These are phyloP conservation scores for Pocillopora verrucosa DNA, from an alignment of 64 coral and sea anemone species.

Conservation along the genomic window DNA sequence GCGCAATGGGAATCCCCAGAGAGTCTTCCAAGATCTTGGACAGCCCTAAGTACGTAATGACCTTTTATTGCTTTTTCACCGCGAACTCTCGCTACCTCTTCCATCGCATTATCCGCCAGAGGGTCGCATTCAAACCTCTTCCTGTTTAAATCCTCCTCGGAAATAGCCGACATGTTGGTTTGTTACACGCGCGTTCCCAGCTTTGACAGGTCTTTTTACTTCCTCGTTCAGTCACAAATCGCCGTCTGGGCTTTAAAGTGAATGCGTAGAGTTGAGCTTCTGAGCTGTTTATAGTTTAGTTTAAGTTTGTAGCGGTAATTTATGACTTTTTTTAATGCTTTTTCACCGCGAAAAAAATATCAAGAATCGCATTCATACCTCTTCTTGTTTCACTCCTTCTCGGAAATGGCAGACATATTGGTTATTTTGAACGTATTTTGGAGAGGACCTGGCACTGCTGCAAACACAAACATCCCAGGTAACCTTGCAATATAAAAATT, in stretches of 20 bases:
- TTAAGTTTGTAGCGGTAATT: not conserved
- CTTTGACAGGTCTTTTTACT: too few relatives aligned
- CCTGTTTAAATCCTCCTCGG: not conserved
- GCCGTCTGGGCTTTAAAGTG: too few relatives aligned
- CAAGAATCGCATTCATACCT: constrained; percentile 27
- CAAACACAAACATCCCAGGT: not conserved
- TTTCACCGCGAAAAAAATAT: not conserved
- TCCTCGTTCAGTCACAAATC: too few relatives aligned
- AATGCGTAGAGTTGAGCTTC: too few relatives aligned
- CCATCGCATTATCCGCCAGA: constrained; percentile 24
- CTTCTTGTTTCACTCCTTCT: not conserved
- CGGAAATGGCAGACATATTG: not conserved
- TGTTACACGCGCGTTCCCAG: not conserved
- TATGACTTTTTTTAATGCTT: not conserved
- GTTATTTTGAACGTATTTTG: too few relatives aligned
- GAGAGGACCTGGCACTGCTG: not conserved
- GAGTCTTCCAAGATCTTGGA: constrained; percentile 25
- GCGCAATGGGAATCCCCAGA: not conserved
- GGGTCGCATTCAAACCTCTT: constrained; percentile 40
- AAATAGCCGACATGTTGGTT: not conserved
- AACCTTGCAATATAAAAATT: not conserved
- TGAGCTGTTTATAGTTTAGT: too few relatives aligned
- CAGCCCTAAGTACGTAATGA: not conserved
- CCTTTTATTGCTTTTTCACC: not conserved
- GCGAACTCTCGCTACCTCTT: not conserved